Conservation (phyloP, 2,113 vertebrate species). For the Scalopus aquaticus region DNA sequence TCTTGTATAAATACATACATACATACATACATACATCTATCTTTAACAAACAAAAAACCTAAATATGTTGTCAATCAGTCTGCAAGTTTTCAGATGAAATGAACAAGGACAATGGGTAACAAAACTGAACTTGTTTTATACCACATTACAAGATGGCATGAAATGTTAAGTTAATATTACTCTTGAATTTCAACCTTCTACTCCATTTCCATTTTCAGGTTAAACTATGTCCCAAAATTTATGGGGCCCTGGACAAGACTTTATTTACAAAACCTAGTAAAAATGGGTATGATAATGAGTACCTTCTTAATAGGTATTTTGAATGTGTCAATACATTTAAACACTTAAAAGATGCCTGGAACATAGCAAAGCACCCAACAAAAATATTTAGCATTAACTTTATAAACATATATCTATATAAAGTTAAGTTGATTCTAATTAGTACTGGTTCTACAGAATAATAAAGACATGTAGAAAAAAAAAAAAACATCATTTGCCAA, state of each 20-base stretch:
- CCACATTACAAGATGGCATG: neutral
- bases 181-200: neutral
- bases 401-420: neutral
- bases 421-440: neutral
- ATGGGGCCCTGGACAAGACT: fast-evolving
- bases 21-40: too few relatives aligned
- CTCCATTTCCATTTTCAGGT: neutral
- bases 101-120: neutral
- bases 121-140: neutral
- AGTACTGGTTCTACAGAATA: neutral
- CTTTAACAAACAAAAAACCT: too few relatives aligned
- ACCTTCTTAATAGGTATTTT: neutral
- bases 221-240: neutral
- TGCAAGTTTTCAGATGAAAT: neutral
- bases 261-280: neutral
- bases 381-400: neutral
- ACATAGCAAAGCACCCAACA: neutral
- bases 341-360: neutral
- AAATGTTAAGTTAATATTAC: neutral
- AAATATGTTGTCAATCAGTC: neutral
- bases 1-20: too few relatives aligned
- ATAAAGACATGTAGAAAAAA: neutral
- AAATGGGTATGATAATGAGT: neutral
- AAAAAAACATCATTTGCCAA: neutral
- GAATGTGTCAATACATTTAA: neutral